Base-by-base conservation (phyloP, 2,888 invertebrate genomes). In the Dryobotodes eremita region DNA sequence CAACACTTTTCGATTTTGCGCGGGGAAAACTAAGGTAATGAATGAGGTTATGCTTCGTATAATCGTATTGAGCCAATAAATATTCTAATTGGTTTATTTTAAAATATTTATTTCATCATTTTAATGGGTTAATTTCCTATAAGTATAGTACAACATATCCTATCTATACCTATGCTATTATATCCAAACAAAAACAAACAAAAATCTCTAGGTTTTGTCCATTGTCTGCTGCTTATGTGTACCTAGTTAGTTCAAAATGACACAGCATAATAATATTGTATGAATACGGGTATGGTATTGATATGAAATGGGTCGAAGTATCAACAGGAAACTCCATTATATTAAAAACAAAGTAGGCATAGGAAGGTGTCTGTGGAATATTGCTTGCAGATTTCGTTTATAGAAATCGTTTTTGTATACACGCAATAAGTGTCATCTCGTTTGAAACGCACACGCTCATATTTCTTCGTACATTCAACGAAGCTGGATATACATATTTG, bases 401-500 rank as follows among this genome's bases (percentile, higher is more conserved):
- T n/a, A 36, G 31, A 71, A 76, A 76, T 55, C 66, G 80, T 62
- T 80, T 79, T 75, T 57, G 48, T 70, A 84, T n/a, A 64, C 80
- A 84, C 71, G 85, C 66, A 76, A 64, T 75, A 80, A 23, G 59
- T 76, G 75, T 48, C 85, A 84, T 84, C 85, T 76, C 68, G 57
- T 77, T 77, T 80, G 53, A 84, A 75, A 75, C 74, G 70, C 76
- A 82, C 64, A 72, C 85, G 72, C 59, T 69, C 70, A 66, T 85
- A 79, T n/a, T 66, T 75, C 66, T 75, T 82, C 61, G 42, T 78
- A 83, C 76, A 84, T 61, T 81, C 81, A 86, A 85, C 84, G 82
- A 84, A 81, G 80, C 85, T 82, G 75, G 83, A 87, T 87, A 82
- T 42, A 59, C 48, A 65, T 70, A 77, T 82, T 85, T 80, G 88